Evolutionary conservation across 2,113 vertebrate species (phyloP).

Genomic region (Gymnorhina tibicen): DNA sequence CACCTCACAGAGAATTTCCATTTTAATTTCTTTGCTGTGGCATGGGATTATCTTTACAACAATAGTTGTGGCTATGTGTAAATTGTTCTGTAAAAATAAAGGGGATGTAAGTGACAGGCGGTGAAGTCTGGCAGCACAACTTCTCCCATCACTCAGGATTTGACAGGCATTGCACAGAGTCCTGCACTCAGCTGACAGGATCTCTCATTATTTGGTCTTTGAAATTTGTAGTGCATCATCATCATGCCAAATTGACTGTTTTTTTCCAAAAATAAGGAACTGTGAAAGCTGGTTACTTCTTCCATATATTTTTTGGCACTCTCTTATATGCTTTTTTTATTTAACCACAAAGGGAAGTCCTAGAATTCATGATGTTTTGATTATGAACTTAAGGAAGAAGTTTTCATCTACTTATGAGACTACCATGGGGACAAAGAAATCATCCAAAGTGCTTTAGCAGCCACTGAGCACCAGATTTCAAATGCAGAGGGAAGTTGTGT

Average conservation of each 20-base stretch:
- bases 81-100: background rate
- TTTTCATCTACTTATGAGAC: background rate
- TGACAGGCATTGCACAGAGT: background rate
- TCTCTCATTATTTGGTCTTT: background rate
- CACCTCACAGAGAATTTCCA: background rate
- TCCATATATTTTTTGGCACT: background rate
- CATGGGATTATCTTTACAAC: background rate
- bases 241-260: background rate
- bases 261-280: background rate
- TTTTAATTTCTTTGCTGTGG: background rate
- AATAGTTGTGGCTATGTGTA: background rate
- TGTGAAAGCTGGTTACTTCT: background rate
- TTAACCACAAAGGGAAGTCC: background rate
- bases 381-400: background rate
- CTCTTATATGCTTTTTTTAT: background rate
- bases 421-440: background rate
- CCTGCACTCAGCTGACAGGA: background rate
- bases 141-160: background rate
- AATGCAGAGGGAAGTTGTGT: background rate
- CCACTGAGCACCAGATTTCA: background rate
- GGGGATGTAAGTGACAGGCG: background rate
- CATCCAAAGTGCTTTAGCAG: background rate
- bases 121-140: background rate
- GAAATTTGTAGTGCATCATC: background rate
- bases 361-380: background rate